Conservation (phyloP, 2,888 invertebrate species). For the Xylota segnis region DNA sequence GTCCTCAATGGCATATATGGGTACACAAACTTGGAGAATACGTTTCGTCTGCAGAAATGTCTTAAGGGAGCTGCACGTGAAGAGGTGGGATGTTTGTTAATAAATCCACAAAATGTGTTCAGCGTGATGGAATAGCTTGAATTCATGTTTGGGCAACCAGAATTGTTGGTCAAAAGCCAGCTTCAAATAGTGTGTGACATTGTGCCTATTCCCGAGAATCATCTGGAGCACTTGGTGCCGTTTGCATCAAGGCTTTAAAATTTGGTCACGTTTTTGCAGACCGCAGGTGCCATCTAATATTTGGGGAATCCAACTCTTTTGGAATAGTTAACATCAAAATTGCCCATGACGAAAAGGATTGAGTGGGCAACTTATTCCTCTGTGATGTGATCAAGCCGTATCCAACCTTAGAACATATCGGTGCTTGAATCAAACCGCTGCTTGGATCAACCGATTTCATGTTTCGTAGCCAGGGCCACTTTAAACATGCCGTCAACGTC, state of each 20-base stretch:
- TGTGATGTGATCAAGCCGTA: too few relatives aligned
- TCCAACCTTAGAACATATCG: too few relatives aligned
- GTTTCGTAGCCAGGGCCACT: too few relatives aligned
- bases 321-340: too few relatives aligned
- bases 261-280: not conserved
- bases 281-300: too few relatives aligned
- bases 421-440: too few relatives aligned
- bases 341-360: too few relatives aligned
- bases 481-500: not conserved
- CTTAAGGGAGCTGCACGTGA: constrained; percentile 5
- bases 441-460: too few relatives aligned
- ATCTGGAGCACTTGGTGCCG: too few relatives aligned
- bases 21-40: constrained; percentile 1
- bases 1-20: constrained; percentile 1
- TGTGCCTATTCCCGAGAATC: not conserved
- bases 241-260: not conserved
- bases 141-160: not conserved
- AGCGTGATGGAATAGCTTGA: not conserved
- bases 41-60: constrained; percentile 3
- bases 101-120: not conserved
- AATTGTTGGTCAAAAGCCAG: too few relatives aligned
- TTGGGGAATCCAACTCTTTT: too few relatives aligned
- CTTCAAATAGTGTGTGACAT: not conserved
- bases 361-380: too few relatives aligned
- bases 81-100: constrained; percentile 6